Conservation (phyloP, 2,888 invertebrate species). For the Neocrepidodera transversa region DNA sequence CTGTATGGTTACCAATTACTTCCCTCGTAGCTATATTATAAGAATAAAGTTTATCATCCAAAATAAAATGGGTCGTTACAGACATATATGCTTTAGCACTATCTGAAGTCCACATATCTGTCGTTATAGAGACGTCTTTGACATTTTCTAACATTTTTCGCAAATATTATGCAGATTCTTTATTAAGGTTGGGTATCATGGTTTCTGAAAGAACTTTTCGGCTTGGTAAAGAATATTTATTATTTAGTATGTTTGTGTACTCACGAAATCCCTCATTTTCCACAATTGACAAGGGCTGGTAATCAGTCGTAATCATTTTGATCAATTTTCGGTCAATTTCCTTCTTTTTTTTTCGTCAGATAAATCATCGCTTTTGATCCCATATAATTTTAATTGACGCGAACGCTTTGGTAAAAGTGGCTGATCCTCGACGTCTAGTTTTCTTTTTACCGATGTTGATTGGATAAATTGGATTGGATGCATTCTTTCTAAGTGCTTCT, state of each 20-base stretch:
- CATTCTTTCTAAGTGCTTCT: too few relatives aligned
- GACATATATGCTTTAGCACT: slow-evolving; percentile 42
- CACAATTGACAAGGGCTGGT: slow-evolving; percentile 44
- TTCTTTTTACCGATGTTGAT: too few relatives aligned
- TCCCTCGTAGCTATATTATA: slow-evolving; percentile 40
- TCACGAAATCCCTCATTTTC: slow-evolving; percentile 46
- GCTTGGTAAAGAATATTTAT: slow-evolving; percentile 36
- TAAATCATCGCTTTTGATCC: too few relatives aligned
- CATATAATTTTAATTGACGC: slow-evolving; percentile 10
- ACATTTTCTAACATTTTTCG: slow-evolving; percentile 35
- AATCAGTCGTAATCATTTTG: slow-evolving; percentile 42
- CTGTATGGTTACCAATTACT: slow-evolving; percentile 35
- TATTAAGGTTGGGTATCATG: slow-evolving; percentile 36
- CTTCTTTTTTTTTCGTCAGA: too few relatives aligned
- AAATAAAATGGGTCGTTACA: slow-evolving; percentile 39
- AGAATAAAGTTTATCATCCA: slow-evolving; percentile 26
- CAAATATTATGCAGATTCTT: slow-evolving; percentile 27
- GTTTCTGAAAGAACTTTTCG: slow-evolving; percentile 14
- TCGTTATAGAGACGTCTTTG: slow-evolving; percentile 41
- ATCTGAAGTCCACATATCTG: slow-evolving; percentile 49
- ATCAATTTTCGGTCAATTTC: slow-evolving; percentile 32
- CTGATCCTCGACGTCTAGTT: too few relatives aligned
- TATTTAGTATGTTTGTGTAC: slow-evolving; percentile 40
- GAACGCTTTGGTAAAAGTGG: too few relatives aligned
- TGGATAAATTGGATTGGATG: too few relatives aligned